Evolutionary conservation across 1,140 invertebrate species (phyloP).

Genomic region (Trissolcus basalis): DNA sequence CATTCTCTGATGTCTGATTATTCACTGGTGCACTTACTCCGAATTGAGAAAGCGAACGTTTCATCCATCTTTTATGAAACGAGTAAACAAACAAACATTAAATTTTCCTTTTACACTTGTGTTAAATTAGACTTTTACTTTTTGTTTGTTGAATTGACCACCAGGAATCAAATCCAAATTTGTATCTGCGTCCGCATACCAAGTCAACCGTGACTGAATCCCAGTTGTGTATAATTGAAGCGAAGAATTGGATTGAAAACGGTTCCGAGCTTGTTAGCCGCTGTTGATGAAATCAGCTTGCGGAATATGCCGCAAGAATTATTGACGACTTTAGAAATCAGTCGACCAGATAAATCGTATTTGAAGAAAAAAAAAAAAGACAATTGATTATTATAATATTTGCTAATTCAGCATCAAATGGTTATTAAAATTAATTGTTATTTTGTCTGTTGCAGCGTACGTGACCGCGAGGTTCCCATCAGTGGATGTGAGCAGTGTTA

Average conservation of each 20-base stretch:
- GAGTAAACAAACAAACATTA: no score
- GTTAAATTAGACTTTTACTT: no score
- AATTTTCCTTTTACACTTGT: no score
- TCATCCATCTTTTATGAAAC: no score
- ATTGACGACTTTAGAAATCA: no score
- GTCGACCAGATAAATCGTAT: no score
- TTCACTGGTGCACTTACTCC: no score
- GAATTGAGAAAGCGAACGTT: no score
- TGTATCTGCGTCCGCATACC: constrained; percentile 3
- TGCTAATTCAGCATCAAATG: background rate
- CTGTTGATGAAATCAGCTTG: constrained; percentile 13
- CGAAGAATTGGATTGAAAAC: constrained; percentile 34
- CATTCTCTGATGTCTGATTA: no score
- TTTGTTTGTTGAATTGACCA: background rate
- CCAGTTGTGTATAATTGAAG: constrained; percentile 39
- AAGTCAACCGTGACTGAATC: constrained; percentile 9
- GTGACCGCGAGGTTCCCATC: constrained; percentile 84
- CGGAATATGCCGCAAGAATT: background rate
- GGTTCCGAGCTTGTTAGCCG: constrained; percentile 27
- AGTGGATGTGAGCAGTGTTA: constrained; percentile 83
- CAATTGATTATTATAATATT: background rate
- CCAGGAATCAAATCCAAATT: constrained; percentile 2
- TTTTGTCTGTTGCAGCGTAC: constrained; percentile 77
- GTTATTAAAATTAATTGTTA: constrained; percentile 15
- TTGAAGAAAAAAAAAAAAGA: no score